Conservation (phyloP, 2,888 invertebrate species). For the Drosophila recens region DNA sequence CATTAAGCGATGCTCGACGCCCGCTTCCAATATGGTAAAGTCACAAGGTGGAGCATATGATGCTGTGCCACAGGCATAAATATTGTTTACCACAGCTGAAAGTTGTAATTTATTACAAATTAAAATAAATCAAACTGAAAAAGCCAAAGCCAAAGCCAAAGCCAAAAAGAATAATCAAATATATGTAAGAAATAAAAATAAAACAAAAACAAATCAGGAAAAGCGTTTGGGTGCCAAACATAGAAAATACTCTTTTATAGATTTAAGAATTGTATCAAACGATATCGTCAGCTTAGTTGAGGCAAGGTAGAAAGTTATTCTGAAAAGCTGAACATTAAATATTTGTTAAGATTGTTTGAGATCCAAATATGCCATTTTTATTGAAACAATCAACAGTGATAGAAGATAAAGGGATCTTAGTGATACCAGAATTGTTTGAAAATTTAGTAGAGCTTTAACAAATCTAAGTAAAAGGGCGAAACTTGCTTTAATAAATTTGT, state of each 20-base stretch:
- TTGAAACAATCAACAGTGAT: not conserved
- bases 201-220: not conserved
- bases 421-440: too few relatives aligned
- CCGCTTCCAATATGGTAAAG: conserved; percentile 48
- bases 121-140: conserved; percentile 78
- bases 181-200: conserved; percentile 13
- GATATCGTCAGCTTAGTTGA: not conserved
- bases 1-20: conserved; percentile 56
- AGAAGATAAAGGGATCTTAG: too few relatives aligned
- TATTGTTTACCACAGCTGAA: conserved; percentile 71
- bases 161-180: conserved; percentile 17
- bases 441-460: too few relatives aligned
- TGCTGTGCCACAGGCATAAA: conserved; percentile 57
- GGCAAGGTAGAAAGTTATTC: not conserved
- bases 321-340: not conserved
- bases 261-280: not conserved
- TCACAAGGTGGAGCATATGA: conserved; percentile 46
- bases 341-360: not conserved
- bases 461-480: not conserved
- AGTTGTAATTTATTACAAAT: conserved; percentile 79
- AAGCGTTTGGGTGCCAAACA: not conserved
- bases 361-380: not conserved
- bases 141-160: conserved; percentile 42
- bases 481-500: conserved; percentile 14
- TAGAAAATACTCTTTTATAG: not conserved